Percentiles rank a stretch among this genome's conserved stretches.
phyloP scores from a whole-genome alignment of 2,113 vertebrate species.

The Zonotrichia leucophrys region DNA sequence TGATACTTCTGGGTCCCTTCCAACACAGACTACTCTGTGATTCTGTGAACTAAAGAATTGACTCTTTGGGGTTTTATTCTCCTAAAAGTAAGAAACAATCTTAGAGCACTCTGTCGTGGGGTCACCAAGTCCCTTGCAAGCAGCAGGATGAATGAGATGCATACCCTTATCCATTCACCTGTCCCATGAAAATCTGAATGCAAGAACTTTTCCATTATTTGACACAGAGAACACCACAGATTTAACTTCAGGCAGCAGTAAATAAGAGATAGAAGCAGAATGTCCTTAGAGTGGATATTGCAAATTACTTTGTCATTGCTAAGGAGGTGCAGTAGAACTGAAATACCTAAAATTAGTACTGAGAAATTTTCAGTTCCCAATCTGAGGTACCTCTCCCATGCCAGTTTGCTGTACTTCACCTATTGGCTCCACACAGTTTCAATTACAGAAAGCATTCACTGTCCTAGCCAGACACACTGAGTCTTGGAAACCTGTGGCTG shows the following conservation, averaged over 20 bases:
- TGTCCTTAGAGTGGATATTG: accelerated
- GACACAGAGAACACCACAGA: background rate
- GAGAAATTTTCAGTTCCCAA: background rate
- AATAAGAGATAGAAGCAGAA: background rate
- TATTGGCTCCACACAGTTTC: background rate
- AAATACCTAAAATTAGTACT: background rate
- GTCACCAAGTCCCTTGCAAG: background rate
- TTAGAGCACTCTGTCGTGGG: background rate
- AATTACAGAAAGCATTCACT: background rate
- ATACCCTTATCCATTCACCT: background rate
- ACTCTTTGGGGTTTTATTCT: accelerated
- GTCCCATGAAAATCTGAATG: background rate
- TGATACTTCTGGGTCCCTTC: background rate
- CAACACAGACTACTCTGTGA: background rate
- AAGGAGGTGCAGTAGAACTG: background rate
- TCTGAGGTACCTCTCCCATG: background rate
- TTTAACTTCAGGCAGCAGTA: background rate
- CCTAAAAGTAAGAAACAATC: background rate
- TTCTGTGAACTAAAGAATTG: background rate
- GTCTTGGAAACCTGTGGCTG: background rate
- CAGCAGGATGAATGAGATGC: background rate
- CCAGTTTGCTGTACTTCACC: background rate
- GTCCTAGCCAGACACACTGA: background rate
- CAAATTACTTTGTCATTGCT: background rate
- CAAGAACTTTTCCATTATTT: background rate